Evolutionary conservation across 2,888 invertebrate species (phyloP).

Genomic region (Dendrolimus houi): DNA sequence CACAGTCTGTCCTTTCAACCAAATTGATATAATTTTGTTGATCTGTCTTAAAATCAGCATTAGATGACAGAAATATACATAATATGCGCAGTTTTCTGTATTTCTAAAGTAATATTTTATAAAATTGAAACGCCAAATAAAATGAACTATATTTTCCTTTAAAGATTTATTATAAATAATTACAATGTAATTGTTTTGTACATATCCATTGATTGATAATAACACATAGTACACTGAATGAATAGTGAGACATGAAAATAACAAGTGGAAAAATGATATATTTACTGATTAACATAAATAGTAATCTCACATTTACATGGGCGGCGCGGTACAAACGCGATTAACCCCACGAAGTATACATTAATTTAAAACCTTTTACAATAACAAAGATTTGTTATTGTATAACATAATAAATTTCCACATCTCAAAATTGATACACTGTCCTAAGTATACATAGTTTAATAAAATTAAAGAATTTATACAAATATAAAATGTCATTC

Average conservation of each 20-base stretch:
- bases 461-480: conserved; percentile 69
- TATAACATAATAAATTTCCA: not conserved
- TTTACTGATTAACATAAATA: too few relatives aligned
- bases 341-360: too few relatives aligned
- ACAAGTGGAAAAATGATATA: not conserved
- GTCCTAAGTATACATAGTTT: conserved; percentile 9
- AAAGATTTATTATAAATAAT: conserved; percentile 71
- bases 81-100: too few relatives aligned
- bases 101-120: too few relatives aligned
- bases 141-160: conserved; percentile 38
- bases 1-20: too few relatives aligned
- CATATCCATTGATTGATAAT: conserved; percentile 67
- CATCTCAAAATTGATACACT: not conserved
- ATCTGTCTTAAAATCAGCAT: too few relatives aligned
- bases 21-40: too few relatives aligned
- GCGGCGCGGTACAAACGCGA: too few relatives aligned
- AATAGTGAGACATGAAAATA: not conserved
- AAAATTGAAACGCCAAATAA: conserved; percentile 7
- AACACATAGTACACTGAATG: conserved; percentile 10
- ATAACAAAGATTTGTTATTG: too few relatives aligned
- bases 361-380: too few relatives aligned
- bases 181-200: conserved; percentile 65
- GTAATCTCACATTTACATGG: too few relatives aligned
- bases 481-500: conserved; percentile 69
- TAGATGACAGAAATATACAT: too few relatives aligned